Conservation (phyloP, 2,888 invertebrate species). For the Epirrhoe alternata region DNA sequence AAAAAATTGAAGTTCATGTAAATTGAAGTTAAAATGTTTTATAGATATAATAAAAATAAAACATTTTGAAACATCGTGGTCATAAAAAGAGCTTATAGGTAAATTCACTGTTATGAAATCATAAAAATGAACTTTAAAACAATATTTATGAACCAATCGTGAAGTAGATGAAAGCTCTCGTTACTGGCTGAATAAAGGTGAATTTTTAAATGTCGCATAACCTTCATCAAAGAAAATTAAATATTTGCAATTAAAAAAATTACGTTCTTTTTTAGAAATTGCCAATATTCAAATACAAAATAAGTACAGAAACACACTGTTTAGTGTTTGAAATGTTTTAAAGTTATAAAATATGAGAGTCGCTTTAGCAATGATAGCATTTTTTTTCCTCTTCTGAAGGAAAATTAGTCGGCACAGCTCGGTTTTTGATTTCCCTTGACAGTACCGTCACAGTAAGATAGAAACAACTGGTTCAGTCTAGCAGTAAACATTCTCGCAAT, state of each 20-base stretch:
- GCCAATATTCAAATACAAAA: no score
- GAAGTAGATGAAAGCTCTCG: neutral
- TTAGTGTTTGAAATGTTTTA: constrained; percentile 37
- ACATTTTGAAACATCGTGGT: neutral
- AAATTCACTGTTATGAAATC: neutral
- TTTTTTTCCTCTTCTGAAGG: constrained; percentile 30
- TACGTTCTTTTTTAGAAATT: no score
- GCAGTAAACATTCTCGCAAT: neutral
- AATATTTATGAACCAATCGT: neutral
- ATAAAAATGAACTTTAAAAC: neutral
- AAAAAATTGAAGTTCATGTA: no score
- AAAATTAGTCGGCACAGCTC: constrained; percentile 43
- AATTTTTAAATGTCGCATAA: no score
- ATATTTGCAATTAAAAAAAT: no score
- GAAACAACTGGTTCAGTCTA: constrained; percentile 13
- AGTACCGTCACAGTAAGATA: constrained; percentile 21
- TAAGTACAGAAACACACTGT: constrained; percentile 13
- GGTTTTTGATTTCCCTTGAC: constrained; percentile 45
- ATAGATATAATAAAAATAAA: neutral
- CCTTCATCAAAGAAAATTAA: neutral
- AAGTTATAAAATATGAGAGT: constrained; percentile 40
- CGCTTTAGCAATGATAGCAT: constrained; percentile 30
- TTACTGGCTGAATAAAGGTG: neutral
- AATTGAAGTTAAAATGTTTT: neutral
- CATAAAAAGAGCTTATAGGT: neutral